These are phyloP conservation scores for Arrhamphus sclerolepis DNA, from an alignment of 2,797 vertebrate genomes.

Conservation along the genomic window DNA sequence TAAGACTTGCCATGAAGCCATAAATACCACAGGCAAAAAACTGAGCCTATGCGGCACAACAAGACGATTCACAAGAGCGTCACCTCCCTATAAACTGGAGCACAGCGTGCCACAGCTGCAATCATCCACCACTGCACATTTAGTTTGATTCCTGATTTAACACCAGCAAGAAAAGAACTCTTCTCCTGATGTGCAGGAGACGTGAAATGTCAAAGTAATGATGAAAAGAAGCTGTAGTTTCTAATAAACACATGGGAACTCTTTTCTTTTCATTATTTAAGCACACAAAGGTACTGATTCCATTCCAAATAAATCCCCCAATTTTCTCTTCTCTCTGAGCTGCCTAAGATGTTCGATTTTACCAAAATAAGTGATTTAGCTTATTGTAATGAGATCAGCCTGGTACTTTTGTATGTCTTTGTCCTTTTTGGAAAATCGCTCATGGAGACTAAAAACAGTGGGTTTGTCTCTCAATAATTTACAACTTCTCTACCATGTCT, in stretches of 20 bases:
- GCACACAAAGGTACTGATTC: too few species aligned
- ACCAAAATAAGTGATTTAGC: too few species aligned
- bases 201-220: too few species aligned
- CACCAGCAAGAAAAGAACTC: too few species aligned
- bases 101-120: too few species aligned
- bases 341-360: neutral
- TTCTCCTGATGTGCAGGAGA: too few species aligned
- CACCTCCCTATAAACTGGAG: too few species aligned
- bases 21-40: slow-evolving; percentile 24
- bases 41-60: too few species aligned
- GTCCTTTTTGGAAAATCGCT: neutral
- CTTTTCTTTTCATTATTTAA: neutral
- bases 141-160: too few species aligned
- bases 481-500: neutral
- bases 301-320: neutral
- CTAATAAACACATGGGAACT: neutral
- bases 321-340: neutral
- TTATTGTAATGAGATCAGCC: neutral
- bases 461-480: slow-evolving; percentile 9
- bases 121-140: too few species aligned
- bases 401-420: neutral
- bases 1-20: slow-evolving; percentile 8
- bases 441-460: neutral
- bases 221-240: neutral
- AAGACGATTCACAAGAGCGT: too few species aligned